phyloP scores from a whole-genome alignment of 1,140 invertebrate genomes.

The Penaeus chinensis region DNA sequence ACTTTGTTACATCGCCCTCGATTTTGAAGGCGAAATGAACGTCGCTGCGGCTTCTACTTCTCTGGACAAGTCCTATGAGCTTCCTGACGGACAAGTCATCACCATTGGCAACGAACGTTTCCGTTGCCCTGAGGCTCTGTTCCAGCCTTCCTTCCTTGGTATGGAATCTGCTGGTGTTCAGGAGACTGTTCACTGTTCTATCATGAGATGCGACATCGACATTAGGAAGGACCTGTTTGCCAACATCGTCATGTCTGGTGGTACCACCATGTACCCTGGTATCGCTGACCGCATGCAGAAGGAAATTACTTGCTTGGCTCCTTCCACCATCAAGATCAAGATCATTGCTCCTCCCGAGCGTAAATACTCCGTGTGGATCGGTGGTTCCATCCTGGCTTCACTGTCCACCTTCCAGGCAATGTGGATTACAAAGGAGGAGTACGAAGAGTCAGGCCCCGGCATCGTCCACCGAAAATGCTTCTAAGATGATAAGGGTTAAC shows the following conservation, averaged over 20 bases:
- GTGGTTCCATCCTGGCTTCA: background rate
- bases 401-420: constrained; percentile 14
- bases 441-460: background rate
- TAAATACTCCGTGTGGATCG: constrained; percentile 1
- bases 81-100: constrained; percentile 87
- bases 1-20: too few species aligned
- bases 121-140: constrained; percentile 73
- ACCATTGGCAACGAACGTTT: constrained; percentile 76
- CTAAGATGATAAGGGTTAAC: background rate
- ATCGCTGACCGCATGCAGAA: constrained; percentile 86
- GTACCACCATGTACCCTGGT: constrained; percentile 85
- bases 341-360: constrained; percentile 65
- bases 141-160: constrained; percentile 30
- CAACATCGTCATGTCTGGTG: constrained; percentile 87
- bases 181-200: constrained; percentile 70
- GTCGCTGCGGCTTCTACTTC: too few species aligned
- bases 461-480: constrained; percentile 7
- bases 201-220: constrained; percentile 90
- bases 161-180: constrained; percentile 26
- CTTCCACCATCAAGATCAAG: constrained; percentile 75
- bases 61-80: constrained; percentile 91
- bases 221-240: constrained; percentile 82
- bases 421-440: constrained; percentile 7
- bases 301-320: constrained; percentile 81
- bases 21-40: too few species aligned